Evolutionary conservation across 2,113 vertebrate genomes (phyloP).

Genomic region (Hydrolagus affinis): DNA sequence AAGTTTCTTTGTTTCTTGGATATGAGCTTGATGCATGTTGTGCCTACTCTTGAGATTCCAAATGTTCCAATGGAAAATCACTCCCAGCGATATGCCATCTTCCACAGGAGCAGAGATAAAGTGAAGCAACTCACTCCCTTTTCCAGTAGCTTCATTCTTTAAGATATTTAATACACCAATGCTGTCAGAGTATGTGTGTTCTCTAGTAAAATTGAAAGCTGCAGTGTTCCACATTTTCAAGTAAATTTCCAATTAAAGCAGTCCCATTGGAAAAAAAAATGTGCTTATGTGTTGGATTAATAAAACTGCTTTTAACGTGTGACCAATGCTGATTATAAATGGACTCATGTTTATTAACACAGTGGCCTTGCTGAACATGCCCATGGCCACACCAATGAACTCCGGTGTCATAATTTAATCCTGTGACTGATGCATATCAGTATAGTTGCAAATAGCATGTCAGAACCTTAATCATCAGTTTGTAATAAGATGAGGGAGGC

Average conservation of each 20-base stretch:
- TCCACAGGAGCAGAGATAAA: conserved; percentile 2
- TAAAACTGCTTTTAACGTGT: no score
- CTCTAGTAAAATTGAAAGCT: conserved; percentile 10
- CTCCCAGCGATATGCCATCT: background rate
- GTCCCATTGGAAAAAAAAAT: background rate
- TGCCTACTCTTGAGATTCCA: background rate
- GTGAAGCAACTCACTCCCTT: background rate
- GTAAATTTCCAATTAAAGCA: background rate
- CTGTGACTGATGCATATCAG: background rate
- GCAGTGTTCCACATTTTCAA: background rate
- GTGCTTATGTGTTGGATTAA: background rate
- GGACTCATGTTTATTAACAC: no score
- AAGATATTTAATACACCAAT: background rate
- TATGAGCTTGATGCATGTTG: background rate
- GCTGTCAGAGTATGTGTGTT: background rate
- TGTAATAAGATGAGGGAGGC: background rate
- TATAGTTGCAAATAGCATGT: background rate
- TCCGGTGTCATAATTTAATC: background rate
- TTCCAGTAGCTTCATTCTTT: background rate
- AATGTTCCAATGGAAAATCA: background rate
- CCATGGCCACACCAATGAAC: background rate
- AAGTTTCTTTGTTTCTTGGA: background rate
- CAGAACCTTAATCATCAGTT: background rate
- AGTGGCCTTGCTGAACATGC: no score
- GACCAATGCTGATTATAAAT: no score